Base-by-base conservation (phyloP, 2,797 vertebrate species). In the Sternotherus odoratus region DNA sequence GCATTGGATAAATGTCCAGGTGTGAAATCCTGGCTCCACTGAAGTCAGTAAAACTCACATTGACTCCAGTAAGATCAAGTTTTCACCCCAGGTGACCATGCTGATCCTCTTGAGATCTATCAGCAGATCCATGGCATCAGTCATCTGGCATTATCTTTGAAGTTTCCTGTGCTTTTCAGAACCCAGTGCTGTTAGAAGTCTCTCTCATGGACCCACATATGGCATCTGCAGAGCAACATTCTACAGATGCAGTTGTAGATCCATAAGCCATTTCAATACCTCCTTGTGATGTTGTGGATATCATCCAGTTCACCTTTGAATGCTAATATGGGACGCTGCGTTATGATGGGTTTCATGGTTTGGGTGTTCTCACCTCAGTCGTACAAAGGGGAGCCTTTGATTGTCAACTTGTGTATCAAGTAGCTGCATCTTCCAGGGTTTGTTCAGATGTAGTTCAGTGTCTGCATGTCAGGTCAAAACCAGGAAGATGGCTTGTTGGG, bases 141-240 rank as follows among this genome's bases (percentile, higher is more conserved):
- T 28, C 17, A n/a, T 77, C 48, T 3, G 69, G 19, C 75, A 63
- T 8, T 53, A 60, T 51, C 0, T 0, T 2, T 2, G 23, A 1
- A 12, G 33, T 13, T 63, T 4, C 66, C 51, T 46, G 2, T 0
- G 0, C 26, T 93, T 74, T 51, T 26, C 4, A 51, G 4, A 26
- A 28, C 11, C 36, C 15, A 21, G 50, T 0, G 3, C 23, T 46
- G 12, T 74, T 46, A 74, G 8, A 16, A 63, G 57, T 66, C 33
- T 66, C 9, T 33, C 17, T 21, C n/a, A 10, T 66, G n/a, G 16
- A 63, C 12, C 24, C 8, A 30, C 28, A 60, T 28, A 33, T 30
- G 28, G 56, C 28, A 60, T 60, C 56, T 33, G 28, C 56, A 33
- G 56, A 60, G 28, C 56, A 60, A 15, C n/a, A 63, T 63, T 63